Evolutionary conservation across 2,888 invertebrate genomes (phyloP).

Genomic region (Temnothorax ravouxi): DNA sequence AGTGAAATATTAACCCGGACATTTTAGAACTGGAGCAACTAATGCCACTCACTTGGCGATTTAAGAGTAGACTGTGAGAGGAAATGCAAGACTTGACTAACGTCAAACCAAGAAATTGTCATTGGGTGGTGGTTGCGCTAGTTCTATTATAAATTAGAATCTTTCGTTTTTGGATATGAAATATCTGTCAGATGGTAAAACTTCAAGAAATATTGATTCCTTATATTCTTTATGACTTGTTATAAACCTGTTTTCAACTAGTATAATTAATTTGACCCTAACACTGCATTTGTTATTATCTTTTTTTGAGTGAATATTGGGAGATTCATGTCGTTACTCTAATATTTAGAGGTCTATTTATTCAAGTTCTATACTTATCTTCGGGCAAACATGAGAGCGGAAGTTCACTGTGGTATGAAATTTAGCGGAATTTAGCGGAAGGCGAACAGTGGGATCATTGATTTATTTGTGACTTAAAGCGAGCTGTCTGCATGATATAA

Average conservation of each 20-base stretch:
- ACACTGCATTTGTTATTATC: not conserved
- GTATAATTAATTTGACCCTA: not conserved
- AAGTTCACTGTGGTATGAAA: not conserved
- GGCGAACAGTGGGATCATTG: conserved; percentile 23
- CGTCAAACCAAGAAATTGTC: not conserved
- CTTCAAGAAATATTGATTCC: not conserved
- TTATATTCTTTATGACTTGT: not conserved
- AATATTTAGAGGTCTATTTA: conserved; percentile 21
- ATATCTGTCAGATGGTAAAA: not conserved
- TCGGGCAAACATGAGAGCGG: not conserved
- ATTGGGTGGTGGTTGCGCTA: not conserved
- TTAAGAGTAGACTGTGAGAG: not conserved
- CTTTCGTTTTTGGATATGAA: not conserved
- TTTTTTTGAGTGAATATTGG: not conserved
- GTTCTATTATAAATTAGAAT: not conserved
- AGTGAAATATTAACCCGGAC: conserved; percentile 20
- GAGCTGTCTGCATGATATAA: conserved; percentile 43
- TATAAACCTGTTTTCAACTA: not conserved
- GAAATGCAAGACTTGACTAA: not conserved
- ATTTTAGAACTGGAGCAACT: not conserved
- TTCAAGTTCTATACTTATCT: not conserved
- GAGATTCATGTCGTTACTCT: not conserved
- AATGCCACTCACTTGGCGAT: not conserved
- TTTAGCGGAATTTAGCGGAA: not conserved
- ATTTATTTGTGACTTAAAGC: conserved; percentile 44